These are phyloP conservation scores for Plectropomus leopardus DNA, from an alignment of 2,113 vertebrate genomes.

Conservation along the genomic window DNA sequence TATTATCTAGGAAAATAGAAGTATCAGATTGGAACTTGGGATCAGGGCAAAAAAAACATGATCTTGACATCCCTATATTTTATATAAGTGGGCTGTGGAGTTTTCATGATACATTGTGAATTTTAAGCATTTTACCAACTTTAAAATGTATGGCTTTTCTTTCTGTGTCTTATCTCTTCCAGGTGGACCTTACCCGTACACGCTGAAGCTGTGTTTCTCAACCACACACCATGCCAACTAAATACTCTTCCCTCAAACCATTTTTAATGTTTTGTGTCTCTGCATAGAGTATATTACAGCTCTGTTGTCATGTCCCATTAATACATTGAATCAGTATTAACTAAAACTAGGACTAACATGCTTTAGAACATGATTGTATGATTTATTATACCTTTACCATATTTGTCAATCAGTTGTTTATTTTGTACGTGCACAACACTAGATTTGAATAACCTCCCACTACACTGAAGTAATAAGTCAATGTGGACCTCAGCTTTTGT, in stretches of 20 bases:
- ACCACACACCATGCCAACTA: slow-evolving; percentile 93
- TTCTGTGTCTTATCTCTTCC: background rate
- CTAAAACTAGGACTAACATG: slow-evolving; percentile 55
- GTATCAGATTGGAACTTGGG: too few species aligned
- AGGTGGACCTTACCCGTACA: slow-evolving; percentile 95
- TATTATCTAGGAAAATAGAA: too few species aligned
- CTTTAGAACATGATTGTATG: slow-evolving; percentile 55
- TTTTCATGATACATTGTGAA: background rate
- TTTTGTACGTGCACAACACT: slow-evolving; percentile 62
- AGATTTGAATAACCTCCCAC: slow-evolving; percentile 25
- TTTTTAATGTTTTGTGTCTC: slow-evolving; percentile 63
- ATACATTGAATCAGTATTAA: slow-evolving; percentile 48
- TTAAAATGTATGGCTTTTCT: background rate
- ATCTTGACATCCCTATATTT: too few species aligned
- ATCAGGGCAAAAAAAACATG: too few species aligned
- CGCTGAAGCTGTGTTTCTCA: slow-evolving; percentile 95
- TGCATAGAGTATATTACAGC: slow-evolving; percentile 43
- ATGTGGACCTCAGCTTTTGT: slow-evolving; percentile 25
- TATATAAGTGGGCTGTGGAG: background rate
- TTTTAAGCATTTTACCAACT: background rate
- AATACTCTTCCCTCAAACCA: slow-evolving; percentile 48
- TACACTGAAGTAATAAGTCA: slow-evolving; percentile 25
- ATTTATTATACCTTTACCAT: slow-evolving; percentile 44
- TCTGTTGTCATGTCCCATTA: slow-evolving; percentile 46
- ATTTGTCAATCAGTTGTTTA: slow-evolving; percentile 46